phyloP scores from a whole-genome alignment of 1,140 invertebrate genomes.

The silkworm (Bombyx mori) region DNA sequence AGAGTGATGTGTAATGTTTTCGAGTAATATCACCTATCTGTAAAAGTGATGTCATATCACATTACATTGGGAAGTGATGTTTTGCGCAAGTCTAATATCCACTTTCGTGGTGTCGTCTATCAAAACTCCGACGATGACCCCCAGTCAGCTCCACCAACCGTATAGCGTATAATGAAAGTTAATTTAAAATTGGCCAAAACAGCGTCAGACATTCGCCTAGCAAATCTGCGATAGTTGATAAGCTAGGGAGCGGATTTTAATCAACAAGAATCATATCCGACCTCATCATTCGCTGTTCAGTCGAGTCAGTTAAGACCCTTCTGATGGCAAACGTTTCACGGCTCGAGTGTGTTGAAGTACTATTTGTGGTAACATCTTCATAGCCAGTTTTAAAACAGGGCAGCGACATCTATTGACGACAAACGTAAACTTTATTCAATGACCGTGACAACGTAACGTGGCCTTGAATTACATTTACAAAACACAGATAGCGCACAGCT shows the following conservation, averaged over 20 bases:
- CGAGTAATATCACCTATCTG: too few species aligned
- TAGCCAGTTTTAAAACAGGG: conserved; percentile 19
- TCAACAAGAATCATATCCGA: conserved; percentile 44
- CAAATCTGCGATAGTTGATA: conserved; percentile 55
- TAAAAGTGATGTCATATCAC: too few species aligned
- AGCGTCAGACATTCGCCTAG: conserved; percentile 48
- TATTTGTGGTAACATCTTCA: conserved; percentile 12
- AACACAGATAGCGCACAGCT: too few species aligned
- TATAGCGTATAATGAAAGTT: too few species aligned
- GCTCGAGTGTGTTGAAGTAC: not conserved
- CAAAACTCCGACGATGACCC: too few species aligned
- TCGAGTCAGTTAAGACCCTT: conserved; percentile 46
- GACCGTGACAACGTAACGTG: conserved; percentile 21
- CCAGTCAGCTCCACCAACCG: too few species aligned
- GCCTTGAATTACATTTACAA: conserved; percentile 4
- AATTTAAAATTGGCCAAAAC: conserved; percentile 29
- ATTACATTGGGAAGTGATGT: too few species aligned
- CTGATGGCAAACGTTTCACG: conserved; percentile 32
- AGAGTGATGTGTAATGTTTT: too few species aligned
- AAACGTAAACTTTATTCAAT: conserved; percentile 16
- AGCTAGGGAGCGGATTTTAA: conserved; percentile 40
- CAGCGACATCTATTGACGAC: conserved; percentile 27
- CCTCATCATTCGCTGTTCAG: conserved; percentile 46
- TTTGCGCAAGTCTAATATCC: too few species aligned
- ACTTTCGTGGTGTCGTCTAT: too few species aligned